These are phyloP conservation scores for Pteropus alecto DNA, from an alignment of 2,113 vertebrate genomes.

Conservation along the genomic window DNA sequence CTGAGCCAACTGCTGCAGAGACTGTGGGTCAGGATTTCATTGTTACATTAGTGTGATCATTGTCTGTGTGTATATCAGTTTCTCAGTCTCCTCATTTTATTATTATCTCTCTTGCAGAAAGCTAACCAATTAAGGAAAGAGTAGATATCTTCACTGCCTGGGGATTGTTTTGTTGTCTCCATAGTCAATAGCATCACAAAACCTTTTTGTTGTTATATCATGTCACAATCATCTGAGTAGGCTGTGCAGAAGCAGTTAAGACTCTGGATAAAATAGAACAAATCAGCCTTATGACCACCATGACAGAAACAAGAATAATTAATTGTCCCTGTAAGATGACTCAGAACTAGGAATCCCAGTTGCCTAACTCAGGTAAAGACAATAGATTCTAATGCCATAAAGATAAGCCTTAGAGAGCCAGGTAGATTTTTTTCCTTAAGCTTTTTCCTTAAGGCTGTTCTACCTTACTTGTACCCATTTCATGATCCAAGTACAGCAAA, in stretches of 20 bases:
- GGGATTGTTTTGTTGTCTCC: not conserved
- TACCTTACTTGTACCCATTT: not conserved
- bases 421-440: not conserved
- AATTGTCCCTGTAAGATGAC: not conserved
- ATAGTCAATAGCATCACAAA: not conserved
- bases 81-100: not conserved
- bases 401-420: not conserved
- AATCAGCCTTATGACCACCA: not conserved
- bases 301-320: not conserved
- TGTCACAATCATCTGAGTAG: not conserved
- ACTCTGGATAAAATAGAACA: not conserved
- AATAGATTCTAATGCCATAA: not conserved
- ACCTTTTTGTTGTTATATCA: not conserved
- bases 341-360: not conserved
- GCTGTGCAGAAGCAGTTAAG: not conserved
- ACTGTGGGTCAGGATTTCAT: not conserved
- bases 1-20: not conserved
- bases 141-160: not conserved
- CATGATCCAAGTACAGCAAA: not conserved
- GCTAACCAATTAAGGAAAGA: not conserved
- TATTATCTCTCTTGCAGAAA: not conserved
- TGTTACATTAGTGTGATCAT: not conserved
- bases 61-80: not conserved
- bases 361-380: not conserved
- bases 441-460: not conserved